A percentile compares a stretch with the other conserved stretches of the same genome.
These are phyloP conservation scores for Aphelenchoides besseyi DNA, from an alignment of 1,140 invertebrate species.

Conservation along the genomic window DNA sequence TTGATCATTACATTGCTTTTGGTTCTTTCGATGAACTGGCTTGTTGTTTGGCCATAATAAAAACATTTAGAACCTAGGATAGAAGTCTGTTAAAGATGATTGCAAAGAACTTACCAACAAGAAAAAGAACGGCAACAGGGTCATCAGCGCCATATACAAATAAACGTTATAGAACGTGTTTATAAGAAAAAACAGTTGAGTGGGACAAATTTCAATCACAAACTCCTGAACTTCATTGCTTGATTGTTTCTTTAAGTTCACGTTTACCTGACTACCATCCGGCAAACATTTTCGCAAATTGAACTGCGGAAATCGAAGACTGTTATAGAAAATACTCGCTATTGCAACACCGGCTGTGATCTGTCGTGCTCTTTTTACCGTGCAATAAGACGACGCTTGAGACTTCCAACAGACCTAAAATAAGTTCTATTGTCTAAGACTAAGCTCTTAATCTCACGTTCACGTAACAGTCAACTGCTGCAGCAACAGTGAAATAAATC, in stretches of 20 bases:
- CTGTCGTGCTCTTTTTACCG: conserved; percentile 49
- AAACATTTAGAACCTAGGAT: conserved; percentile 48
- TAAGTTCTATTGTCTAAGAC: too few species aligned
- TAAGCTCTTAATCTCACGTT: conserved; percentile 45
- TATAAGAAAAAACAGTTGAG: conserved; percentile 56
- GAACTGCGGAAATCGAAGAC: conserved; percentile 60
- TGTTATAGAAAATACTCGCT: conserved; percentile 59
- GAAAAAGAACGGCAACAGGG: conserved; percentile 58
- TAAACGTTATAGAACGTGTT: conserved; percentile 61
- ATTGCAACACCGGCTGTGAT: conserved; percentile 44
- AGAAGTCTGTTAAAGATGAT: neutral
- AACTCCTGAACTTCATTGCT: conserved; percentile 47
- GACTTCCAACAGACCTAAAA: conserved; percentile 53
- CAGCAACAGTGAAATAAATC: conserved; percentile 61
- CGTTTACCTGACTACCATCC: conserved; percentile 52
- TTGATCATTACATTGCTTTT: neutral
- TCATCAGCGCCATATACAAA: conserved; percentile 61
- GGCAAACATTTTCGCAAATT: conserved; percentile 59
- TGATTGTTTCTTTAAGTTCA: conserved; percentile 23
- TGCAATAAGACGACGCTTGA: conserved; percentile 43
- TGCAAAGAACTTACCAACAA: conserved; percentile 29
- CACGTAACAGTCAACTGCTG: conserved; percentile 60
- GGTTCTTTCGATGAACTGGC: neutral
- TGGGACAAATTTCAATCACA: conserved; percentile 61
- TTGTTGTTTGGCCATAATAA: conserved; percentile 41